phyloP scores from a whole-genome alignment of 2,113 vertebrate species.

The Prunella fulvescens region DNA sequence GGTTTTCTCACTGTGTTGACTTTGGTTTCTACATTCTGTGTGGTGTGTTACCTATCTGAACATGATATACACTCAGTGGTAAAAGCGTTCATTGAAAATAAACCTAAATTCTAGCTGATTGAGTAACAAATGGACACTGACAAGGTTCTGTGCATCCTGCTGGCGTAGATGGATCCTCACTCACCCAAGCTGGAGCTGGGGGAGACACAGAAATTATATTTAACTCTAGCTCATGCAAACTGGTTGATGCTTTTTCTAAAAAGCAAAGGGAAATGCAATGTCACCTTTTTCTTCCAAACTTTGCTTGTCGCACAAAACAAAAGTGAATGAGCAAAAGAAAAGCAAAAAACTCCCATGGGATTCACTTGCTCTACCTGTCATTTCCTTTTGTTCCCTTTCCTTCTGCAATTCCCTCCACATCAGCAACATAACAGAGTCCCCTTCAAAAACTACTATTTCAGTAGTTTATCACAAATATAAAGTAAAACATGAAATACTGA shows the following conservation, averaged over 20 bases:
- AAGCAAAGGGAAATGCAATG: background rate
- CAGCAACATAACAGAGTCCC: background rate
- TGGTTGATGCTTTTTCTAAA: background rate
- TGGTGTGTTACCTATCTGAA: conserved; percentile 57
- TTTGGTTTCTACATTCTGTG: conserved; percentile 67
- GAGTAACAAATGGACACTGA: conserved; percentile 29
- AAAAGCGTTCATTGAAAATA: conserved; percentile 62
- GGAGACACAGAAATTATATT: background rate
- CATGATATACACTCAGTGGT: conserved; percentile 49
- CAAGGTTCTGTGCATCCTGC: background rate
- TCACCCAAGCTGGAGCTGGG: background rate
- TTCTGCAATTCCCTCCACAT: background rate
- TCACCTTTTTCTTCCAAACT: background rate
- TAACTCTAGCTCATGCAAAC: background rate
- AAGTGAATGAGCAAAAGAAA: background rate
- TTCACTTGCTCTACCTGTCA: background rate
- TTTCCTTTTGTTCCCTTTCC: background rate
- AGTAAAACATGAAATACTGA: background rate
- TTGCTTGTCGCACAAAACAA: background rate
- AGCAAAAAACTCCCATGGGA: background rate
- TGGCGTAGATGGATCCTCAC: background rate
- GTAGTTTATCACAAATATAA: background rate
- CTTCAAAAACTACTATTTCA: background rate
- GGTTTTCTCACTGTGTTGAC: conserved; percentile 66
- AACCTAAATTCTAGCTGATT: conserved; percentile 35